Base-by-base conservation (phyloP, 1,140 invertebrate genomes). In the Aphidius gifuensis region DNA sequence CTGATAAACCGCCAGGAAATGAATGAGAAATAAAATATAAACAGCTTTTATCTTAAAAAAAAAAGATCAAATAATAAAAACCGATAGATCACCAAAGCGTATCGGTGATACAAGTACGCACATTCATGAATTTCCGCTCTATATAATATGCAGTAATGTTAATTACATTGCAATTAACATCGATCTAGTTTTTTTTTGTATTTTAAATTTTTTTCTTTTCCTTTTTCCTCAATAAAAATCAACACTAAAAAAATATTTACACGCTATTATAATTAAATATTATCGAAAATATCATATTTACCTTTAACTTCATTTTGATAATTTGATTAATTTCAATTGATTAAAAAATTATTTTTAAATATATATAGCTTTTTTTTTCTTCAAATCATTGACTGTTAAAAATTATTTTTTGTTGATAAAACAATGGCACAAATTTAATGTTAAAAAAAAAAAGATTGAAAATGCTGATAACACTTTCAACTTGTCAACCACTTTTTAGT, bases 51-150 rank as follows among this genome's bases (percentile, higher is more conserved):
- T 32, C 23, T 32, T 16, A 16, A 16, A 16, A 16, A 16, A 16
- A 16, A 16, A 16, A 16, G 16, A 16, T 16, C 23, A 32, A 32
- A 32, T 32, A 32, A 16, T 16, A 32, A 32, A 32, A 32, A 32
- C 23, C 23, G 23, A 32, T 32, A 32, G 23, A 66, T 61, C 60
- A 65, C 60, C 58, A 60, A 71, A 70, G 66, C 69, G 64, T 68
- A 68, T 71, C 71, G 47, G 32, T 38, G 23, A 50, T 40, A 43
- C 9, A 53, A 43, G n/a, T 48, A 60, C 46, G 46, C 39, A 69
- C 71, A 59, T 42, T 53, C 48, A 64, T 72, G 66, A 60, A 58
- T 77, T 77, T 73, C 67, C 72, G 76, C 75, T 77, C 75, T 68
- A 78, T 67, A 77, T 74, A 76, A 57, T 56, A 45, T 63, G 42